These are phyloP conservation scores for Amorpha juglandis DNA, from an alignment of 2,888 invertebrate species.

Conservation along the genomic window DNA sequence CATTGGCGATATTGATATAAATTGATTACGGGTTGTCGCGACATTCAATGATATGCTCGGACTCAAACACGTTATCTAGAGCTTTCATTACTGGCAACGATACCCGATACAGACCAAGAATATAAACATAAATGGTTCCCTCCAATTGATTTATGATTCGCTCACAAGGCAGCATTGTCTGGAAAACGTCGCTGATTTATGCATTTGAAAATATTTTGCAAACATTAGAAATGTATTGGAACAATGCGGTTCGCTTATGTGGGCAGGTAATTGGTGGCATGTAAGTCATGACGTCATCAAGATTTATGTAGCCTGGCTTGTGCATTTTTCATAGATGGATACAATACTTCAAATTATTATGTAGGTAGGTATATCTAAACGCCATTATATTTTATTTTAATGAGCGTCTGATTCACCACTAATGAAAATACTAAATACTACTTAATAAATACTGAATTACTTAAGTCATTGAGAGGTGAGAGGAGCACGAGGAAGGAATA, in stretches of 20 bases:
- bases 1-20: conserved; percentile 83
- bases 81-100: conserved; percentile 69
- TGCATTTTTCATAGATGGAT: no score
- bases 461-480: no score
- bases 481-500: no score
- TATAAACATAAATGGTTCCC: conserved; percentile 39
- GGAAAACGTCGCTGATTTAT: conserved; percentile 41
- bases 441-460: no score
- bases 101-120: conserved; percentile 59
- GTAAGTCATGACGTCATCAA: conserved; percentile 9
- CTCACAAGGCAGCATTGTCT: conserved; percentile 37
- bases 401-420: no score
- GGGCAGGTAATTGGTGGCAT: conserved; percentile 6
- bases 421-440: no score
- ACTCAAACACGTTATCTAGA: conserved; percentile 75
- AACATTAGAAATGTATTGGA: conserved; percentile 19
- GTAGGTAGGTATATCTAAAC: no score
- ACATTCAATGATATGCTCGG: conserved; percentile 72
- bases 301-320: not conserved
- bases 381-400: no score
- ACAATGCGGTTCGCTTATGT: conserved; percentile 13
- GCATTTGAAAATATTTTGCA: conserved; percentile 26
- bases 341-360: no score
- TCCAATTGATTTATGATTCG: conserved; percentile 37
- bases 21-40: conserved; percentile 80